Evolutionary conservation across 2,797 vertebrate genomes (phyloP), one percentile per base, ranked within the genome.

Genomic region (Sebastiscus tertius): DNA sequence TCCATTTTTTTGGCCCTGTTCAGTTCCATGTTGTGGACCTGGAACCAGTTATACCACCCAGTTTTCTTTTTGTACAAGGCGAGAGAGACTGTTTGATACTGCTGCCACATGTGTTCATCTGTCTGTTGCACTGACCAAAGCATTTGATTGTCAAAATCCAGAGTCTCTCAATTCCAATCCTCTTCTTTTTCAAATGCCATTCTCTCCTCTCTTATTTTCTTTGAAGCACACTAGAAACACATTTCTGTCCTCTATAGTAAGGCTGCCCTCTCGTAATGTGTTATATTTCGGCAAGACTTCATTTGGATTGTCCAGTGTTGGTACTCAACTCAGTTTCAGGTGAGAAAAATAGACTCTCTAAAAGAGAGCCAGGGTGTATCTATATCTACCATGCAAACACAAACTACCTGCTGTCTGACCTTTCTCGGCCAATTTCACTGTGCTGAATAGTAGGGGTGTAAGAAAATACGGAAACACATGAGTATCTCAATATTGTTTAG

Each of bases 131-230:
- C 39, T 11, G 36, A 64, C 62, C 63, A 83, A 72, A 80, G 71
- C 36, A 24, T 84, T 46, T 54, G 54, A 78, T 82, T 59, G 27
- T 80, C 22, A 69, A 64, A 80, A 70, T 72, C 27, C 63, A 55
- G 14, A 52, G 74, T 66, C n/a, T 0, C 33, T n/a, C 24, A 2
- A 36, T 80, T 88, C 68, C 56, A 70, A 52, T 75, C 66, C 54
- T 80, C 73, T 75, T n/a, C 27, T 81, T 84, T 87, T 87, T 61
- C 34, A 88, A 82, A 77, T 27, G 11, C 24, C 1, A 0, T 8
- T 60, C 13, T 72, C 18, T 72, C 34, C 24, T 34, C 27, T 16
- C 12, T 80, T 56, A 24, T 63, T 77, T 66, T 61, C 49, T 77
- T 63, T 81, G 61, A 77, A 71, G 75, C 36, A 11, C 58, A 71